phyloP scores from a whole-genome alignment of 1,140 invertebrate species.

The Ctenoplectra terminalis region DNA sequence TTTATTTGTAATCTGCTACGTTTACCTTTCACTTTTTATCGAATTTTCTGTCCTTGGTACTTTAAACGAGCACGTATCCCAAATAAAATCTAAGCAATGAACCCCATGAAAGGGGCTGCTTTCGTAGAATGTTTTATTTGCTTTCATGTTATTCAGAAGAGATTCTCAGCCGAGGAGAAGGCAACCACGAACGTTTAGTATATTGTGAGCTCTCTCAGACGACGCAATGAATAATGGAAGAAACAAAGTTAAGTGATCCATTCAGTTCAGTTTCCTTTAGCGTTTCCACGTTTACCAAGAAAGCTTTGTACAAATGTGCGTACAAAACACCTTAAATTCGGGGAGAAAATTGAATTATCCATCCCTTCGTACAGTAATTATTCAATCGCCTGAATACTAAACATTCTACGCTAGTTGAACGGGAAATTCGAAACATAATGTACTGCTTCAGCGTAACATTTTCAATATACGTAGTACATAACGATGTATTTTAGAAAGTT shows the following conservation, averaged over 20 bases:
- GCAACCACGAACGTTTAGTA: slow-evolving; percentile 22
- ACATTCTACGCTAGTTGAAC: too few relatives aligned
- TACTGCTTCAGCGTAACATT: too few relatives aligned
- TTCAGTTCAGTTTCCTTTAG: slow-evolving; percentile 12
- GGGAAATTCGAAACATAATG: too few relatives aligned
- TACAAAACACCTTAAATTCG: background rate
- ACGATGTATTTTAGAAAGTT: too few relatives aligned
- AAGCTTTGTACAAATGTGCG: slow-evolving; percentile 11
- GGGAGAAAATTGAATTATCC: too few relatives aligned
- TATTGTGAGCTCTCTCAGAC: slow-evolving; percentile 23
- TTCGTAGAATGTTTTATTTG: slow-evolving; percentile 10
- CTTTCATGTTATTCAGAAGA: slow-evolving; percentile 5
- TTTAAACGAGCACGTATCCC: background rate
- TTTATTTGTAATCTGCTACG: too few relatives aligned
- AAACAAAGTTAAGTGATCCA: slow-evolving; percentile 41
- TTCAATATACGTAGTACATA: too few relatives aligned
- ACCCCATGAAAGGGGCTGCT: background rate
- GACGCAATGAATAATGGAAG: slow-evolving; percentile 46
- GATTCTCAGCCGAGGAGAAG: background rate
- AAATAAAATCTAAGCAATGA: slow-evolving; percentile 3
- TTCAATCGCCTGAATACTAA: too few relatives aligned
- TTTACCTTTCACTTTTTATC: background rate
- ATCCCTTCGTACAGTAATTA: too few relatives aligned
- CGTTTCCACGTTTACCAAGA: background rate
- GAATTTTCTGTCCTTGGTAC: too few relatives aligned